A percentile compares a stretch with the other conserved stretches of the same genome.
Conservation (phyloP, 1,140 invertebrate species). For the Eufriesea mexicana region DNA sequence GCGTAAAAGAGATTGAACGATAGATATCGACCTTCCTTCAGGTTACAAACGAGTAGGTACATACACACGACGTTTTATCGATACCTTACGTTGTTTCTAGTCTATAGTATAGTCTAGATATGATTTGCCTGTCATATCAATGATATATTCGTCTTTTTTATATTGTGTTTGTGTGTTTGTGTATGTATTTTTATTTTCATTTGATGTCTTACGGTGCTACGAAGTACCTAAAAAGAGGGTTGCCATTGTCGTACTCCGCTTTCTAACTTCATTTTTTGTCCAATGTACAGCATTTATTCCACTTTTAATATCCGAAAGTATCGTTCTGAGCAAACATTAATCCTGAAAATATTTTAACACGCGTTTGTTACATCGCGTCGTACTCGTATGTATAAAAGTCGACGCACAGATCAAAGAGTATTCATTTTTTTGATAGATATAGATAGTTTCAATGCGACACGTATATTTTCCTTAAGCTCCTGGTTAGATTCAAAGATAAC, state of each 20-base stretch:
- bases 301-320: not conserved
- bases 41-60: slow-evolving; percentile 59
- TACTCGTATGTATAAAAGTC: not conserved
- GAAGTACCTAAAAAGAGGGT: slow-evolving; percentile 7
- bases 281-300: not conserved
- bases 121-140: slow-evolving; percentile 38
- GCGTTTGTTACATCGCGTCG: not conserved
- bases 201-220: not conserved
- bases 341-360: slow-evolving; percentile 25
- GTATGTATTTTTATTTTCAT: not conserved
- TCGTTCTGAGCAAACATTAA: not conserved
- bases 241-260: slow-evolving; percentile 18
- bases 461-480: too few relatives aligned
- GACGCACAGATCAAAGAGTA: not conserved
- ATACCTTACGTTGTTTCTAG: slow-evolving; percentile 46
- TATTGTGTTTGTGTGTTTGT: slow-evolving; percentile 4
- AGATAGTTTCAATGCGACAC: too few relatives aligned
- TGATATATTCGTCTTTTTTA: slow-evolving; percentile 28
- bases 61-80: slow-evolving; percentile 47
- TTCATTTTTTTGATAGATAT: not conserved
- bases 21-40: slow-evolving; percentile 50
- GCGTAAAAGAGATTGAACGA: slow-evolving; percentile 45
- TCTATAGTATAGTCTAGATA: slow-evolving; percentile 47
- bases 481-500: too few relatives aligned
- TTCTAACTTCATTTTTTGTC: not conserved